These are phyloP conservation scores for Pantala flavescens DNA, from an alignment of 1,140 invertebrate species.

Conservation along the genomic window DNA sequence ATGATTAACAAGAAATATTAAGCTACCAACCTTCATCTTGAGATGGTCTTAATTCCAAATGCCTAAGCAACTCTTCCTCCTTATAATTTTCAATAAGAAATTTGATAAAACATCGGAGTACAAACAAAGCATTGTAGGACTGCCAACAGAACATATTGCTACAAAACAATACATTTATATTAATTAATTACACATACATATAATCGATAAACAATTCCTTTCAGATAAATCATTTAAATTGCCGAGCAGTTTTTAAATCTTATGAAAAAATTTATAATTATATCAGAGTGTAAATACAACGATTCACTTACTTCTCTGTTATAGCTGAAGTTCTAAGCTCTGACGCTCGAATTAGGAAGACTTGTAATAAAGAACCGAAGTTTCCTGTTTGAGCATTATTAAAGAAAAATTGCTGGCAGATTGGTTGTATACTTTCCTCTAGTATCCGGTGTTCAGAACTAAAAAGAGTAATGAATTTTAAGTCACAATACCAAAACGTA, in stretches of 20 bases:
- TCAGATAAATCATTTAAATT: too few relatives aligned
- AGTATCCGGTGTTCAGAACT: conserved; percentile 70
- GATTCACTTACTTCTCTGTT: conserved; percentile 64
- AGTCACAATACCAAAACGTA: conserved; percentile 15
- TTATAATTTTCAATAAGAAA: conserved; percentile 73
- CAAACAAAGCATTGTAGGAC: conserved; percentile 86
- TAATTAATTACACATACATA: conserved; percentile 12
- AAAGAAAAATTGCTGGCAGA: conserved; percentile 57
- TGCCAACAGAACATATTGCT: conserved; percentile 91
- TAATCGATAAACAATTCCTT: conserved; percentile 12
- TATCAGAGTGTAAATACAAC: neutral
- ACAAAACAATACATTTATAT: conserved; percentile 32
- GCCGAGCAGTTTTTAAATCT: too few relatives aligned
- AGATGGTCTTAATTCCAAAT: conserved; percentile 44
- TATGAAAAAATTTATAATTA: conserved; percentile 16
- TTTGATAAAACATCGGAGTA: conserved; percentile 78
- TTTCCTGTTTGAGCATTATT: conserved; percentile 83
- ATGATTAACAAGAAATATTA: too few relatives aligned
- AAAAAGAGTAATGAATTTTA: conserved; percentile 25
- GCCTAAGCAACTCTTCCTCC: conserved; percentile 61
- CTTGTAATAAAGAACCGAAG: conserved; percentile 70
- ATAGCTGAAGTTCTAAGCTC: conserved; percentile 72
- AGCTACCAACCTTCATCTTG: neutral
- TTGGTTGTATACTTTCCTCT: conserved; percentile 61
- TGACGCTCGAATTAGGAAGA: conserved; percentile 65